phyloP scores from a whole-genome alignment of 1,140 invertebrate species.

The Campodea augens region DNA sequence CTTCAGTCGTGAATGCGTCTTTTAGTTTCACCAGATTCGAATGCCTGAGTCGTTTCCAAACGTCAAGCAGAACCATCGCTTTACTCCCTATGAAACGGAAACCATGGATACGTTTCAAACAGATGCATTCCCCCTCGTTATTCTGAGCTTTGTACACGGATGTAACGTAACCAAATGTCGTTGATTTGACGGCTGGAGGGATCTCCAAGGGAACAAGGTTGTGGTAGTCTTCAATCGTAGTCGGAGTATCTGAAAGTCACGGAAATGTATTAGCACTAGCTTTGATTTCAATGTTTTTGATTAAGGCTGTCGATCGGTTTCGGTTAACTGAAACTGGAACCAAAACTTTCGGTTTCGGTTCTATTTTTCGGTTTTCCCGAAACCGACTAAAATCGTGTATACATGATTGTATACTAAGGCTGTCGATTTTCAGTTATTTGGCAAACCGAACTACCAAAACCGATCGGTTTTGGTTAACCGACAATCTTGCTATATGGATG shows the following conservation, averaged over 20 bases:
- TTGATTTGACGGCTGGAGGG: conserved; percentile 35
- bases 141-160: conserved; percentile 84
- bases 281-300: conserved; percentile 43
- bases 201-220: conserved; percentile 68
- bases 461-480: too few relatives aligned
- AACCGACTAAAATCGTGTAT: conserved; percentile 28
- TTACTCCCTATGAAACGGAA: conserved; percentile 64
- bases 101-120: conserved; percentile 71
- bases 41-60: conserved; percentile 85
- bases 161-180: conserved; percentile 48
- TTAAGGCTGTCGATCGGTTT: conserved; percentile 5
- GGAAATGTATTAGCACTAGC: conserved; percentile 32
- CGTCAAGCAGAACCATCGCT: conserved; percentile 63
- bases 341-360: neutral
- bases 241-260: conserved; percentile 52
- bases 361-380: conserved; percentile 3
- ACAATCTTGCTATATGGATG: too few relatives aligned
- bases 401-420: conserved; percentile 21
- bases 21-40: conserved; percentile 79
- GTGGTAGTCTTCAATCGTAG: conserved; percentile 73
- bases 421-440: neutral
- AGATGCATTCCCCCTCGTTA: conserved; percentile 64
- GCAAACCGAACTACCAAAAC: neutral
- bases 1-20: conserved; percentile 88
- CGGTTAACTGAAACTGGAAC: too few relatives aligned